phyloP scores from a whole-genome alignment of 2,888 invertebrate genomes.

The Agrochola circellaris region DNA sequence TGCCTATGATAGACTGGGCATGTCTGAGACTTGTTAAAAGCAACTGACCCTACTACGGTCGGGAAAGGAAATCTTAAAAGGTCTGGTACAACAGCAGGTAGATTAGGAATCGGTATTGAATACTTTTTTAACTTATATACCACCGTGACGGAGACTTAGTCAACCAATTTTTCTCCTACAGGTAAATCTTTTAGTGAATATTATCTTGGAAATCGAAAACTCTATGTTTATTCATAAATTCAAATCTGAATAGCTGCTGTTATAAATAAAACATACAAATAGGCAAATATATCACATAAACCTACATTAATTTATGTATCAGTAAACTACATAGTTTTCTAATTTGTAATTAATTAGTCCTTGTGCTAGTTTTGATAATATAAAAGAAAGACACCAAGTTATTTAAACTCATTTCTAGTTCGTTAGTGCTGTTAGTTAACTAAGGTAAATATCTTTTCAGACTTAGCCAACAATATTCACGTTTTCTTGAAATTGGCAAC shows the following conservation, averaged over 20 bases:
- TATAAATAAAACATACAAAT: conserved; percentile 35
- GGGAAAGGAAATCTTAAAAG: conserved; percentile 57
- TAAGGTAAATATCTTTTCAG: conserved; percentile 6
- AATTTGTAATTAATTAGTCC: background rate
- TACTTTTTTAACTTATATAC: conserved; percentile 37
- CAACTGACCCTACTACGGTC: conserved; percentile 51
- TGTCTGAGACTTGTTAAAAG: conserved; percentile 45
- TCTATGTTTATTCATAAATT: conserved; percentile 57
- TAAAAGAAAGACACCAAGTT: background rate
- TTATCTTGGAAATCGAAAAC: too few species aligned
- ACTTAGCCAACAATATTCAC: background rate
- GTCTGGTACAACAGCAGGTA: background rate
- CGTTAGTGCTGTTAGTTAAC: background rate
- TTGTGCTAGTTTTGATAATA: background rate
- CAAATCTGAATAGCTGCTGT: conserved; percentile 53
- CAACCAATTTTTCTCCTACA: conserved; percentile 51
- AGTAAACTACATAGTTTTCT: background rate
- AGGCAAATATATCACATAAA: background rate
- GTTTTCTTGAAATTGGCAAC: background rate
- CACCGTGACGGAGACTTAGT: conserved; percentile 27
- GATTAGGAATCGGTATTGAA: conserved; percentile 15
- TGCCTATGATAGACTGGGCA: conserved; percentile 53
- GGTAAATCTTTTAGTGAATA: conserved; percentile 41
- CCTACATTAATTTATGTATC: conserved; percentile 3
- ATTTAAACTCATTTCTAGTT: conserved; percentile 5